Evolutionary conservation across 1,140 invertebrate species (phyloP), one percentile per base, ranked within the genome.

Genomic region (Amphibalanus amphitrite): DNA sequence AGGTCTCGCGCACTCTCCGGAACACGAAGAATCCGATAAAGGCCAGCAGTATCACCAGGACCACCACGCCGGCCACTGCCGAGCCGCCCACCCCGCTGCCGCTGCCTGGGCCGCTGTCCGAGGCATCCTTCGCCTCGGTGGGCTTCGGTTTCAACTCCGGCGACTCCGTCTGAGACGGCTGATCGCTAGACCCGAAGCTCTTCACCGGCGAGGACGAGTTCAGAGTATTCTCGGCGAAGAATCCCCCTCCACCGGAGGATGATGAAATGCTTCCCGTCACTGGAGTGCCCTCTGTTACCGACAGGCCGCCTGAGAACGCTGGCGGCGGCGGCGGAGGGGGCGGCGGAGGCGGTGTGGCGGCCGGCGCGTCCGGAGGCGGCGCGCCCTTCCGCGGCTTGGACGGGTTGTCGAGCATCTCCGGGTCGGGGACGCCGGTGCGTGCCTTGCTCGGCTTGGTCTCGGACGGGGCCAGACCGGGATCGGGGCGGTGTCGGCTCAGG

Each of bases 1-100:
- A 89, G 77, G 86, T 88, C 77, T 90, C 88, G 78, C 83, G 82
- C 13, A 86, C 84, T 75, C 83, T 79, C 78, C 84, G 86, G 70
- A 88, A 84, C 28, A 87, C 79, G 78, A 87, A 79, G 71, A 85
- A 85, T 47, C 47, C 6, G 13, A 59, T 23, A 20, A 59, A 20
- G 47, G 47, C 47, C 1, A 59, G 23, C 10, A 59, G 1, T 1
- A 23, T 6, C 47, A 59, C 47, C 47, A 59, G 47, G 20, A 13
- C 10, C 10, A 59, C 47, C 20, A 59, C 47, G 47, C 47, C 47
- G 47, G 20, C 47, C 13, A 59, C 47, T 20, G 47, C 20, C 13
- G 47, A 59, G 47, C 13, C 20, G 47, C 13, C 10, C 47, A 23
- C 6, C 17, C 38, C 38, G 38, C 6, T 17, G 47, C 47, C 1